Evolutionary conservation across 2,797 vertebrate genomes (phyloP).

Genomic region (Lemur catta): DNA sequence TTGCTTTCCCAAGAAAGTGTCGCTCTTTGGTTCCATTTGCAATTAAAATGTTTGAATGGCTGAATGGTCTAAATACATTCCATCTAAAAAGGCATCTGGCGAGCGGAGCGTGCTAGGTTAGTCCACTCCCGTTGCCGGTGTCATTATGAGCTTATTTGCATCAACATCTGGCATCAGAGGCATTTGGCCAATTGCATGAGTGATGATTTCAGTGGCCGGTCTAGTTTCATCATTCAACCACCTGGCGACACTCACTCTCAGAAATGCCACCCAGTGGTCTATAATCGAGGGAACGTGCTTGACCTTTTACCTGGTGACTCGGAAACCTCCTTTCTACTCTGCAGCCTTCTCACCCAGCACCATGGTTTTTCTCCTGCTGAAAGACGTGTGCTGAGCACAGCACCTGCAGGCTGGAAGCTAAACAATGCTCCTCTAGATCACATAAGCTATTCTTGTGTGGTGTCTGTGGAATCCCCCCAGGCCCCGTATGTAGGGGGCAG

Average conservation of each 20-base stretch:
- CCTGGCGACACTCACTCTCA: not conserved
- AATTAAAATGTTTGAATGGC: not conserved
- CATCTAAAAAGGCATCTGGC: not conserved
- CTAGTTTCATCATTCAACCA: not conserved
- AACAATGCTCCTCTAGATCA: not conserved
- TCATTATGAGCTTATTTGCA: not conserved
- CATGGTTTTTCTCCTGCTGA: not conserved
- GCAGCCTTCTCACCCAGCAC: not conserved
- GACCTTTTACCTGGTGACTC: not conserved
- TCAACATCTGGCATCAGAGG: not conserved
- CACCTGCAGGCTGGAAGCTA: not conserved
- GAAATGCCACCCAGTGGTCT: not conserved
- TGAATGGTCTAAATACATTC: not conserved
- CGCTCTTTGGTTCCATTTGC: not conserved
- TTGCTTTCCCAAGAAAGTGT: not conserved
- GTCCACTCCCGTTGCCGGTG: not conserved
- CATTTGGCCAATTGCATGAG: not conserved
- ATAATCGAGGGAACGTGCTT: not conserved
- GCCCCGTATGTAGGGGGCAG: fast-evolving
- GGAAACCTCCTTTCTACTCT: not conserved
- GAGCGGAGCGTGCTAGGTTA: not conserved
- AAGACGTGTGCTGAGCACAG: not conserved
- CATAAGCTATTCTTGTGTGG: not conserved
- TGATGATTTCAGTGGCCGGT: not conserved
- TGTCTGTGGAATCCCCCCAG: not conserved